These are phyloP conservation scores for Malacoctenus gilli DNA, from an alignment of 2,797 vertebrate genomes.

Conservation along the genomic window DNA sequence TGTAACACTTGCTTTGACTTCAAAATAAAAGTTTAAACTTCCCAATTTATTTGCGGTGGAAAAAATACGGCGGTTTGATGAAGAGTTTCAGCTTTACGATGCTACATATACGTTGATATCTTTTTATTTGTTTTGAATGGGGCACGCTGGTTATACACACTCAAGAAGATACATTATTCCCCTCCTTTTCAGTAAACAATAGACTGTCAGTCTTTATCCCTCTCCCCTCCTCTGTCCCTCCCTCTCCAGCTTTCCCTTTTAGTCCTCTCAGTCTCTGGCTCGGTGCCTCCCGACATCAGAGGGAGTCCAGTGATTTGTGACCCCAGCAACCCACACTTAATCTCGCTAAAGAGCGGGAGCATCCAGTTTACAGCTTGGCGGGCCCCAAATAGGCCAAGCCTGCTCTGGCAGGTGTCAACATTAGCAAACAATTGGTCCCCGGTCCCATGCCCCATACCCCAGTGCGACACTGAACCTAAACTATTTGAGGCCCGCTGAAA, in stretches of 20 bases:
- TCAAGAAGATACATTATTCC: conserved; percentile 78
- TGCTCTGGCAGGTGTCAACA: conserved; percentile 86
- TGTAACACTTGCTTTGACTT: too few species aligned
- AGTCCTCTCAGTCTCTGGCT: conserved; percentile 81
- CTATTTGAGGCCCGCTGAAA: conserved; percentile 76
- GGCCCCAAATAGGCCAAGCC: conserved; percentile 78
- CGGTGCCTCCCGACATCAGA: conserved; percentile 85
- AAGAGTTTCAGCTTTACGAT: too few species aligned
- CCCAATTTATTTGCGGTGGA: too few species aligned
- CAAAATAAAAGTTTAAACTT: too few species aligned
- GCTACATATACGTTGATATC: conserved; percentile 57
- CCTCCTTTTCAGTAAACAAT: conserved; percentile 76
- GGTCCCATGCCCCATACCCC: conserved; percentile 71
- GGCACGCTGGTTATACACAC: conserved; percentile 53
- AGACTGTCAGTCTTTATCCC: conserved; percentile 78
- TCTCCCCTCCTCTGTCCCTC: conserved; percentile 73
- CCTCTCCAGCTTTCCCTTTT: conserved; percentile 74
- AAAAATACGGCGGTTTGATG: too few species aligned
- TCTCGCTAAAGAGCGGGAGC: conserved; percentile 85
- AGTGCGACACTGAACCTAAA: conserved; percentile 77
- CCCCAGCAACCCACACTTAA: conserved; percentile 87
- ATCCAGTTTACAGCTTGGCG: conserved; percentile 77
- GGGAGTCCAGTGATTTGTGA: conserved; percentile 88
- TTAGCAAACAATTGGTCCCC: conserved; percentile 84
- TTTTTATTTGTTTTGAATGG: conserved; percentile 61